Base-by-base conservation (phyloP, 2,888 invertebrate species). In the Eurytoma adleriae region DNA sequence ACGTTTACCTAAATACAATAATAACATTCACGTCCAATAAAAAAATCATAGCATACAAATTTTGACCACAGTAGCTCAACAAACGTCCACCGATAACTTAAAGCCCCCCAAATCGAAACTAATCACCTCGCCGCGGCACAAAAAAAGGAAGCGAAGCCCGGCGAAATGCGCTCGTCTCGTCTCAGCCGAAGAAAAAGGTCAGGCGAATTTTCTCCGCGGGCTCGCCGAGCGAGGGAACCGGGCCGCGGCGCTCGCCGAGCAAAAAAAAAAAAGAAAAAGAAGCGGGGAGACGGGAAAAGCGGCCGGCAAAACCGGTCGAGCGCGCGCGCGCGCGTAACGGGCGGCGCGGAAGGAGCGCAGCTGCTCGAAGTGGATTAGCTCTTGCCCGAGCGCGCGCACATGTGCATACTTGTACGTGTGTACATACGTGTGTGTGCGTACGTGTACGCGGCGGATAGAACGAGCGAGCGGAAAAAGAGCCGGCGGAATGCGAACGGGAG, bases 271-370 rank as follows among this genome's bases (percentile, higher is more conserved):
- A 57, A 59, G 50, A 74, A 13, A 69, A 27, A 54, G 56, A 50
- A 73, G 78, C 78, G 70, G 77, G 76, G 72, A 81, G 59, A 50
- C 24, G 64, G 59, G 62, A 78, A 78, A 78, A 54, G 78, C 61
- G 68, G 27, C 71, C 59, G 66, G 64, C 57, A 40, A 40, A 71
- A 79, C 79, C 79, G 79, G 79, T 79, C 66, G 71, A 68, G 40
- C 40, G 69, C 40, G 40, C 40, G 40, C 40, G 40, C 24, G 24
- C 72, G 50, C 30, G 18, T 75, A 74, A 70, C 70, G 70, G 78
- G 50, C 64, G 57, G 78, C 50, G 40, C 67, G 64, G 48, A 66
- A 56, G n/a, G 18, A 56, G 24, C 5, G 50, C 50, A 24, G 50
- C 66, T 50, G 50, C 50, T 24, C 67, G 52, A 66, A 67, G 57